Base-by-base conservation (phyloP, 2,797 vertebrate genomes). In the Chloroceryle inda region DNA sequence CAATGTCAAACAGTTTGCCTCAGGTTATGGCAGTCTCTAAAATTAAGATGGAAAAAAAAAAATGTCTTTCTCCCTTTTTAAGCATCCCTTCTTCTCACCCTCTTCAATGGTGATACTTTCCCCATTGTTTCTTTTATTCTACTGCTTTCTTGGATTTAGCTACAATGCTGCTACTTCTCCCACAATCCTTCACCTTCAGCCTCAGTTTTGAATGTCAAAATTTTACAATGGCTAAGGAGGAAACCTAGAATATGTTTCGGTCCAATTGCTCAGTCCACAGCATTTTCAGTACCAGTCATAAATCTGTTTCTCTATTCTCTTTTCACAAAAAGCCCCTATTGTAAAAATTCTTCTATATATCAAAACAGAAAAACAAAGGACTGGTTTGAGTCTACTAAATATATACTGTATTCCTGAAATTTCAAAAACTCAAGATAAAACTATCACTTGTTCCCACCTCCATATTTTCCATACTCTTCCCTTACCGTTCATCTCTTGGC, bases 11-110 rank as follows among this genome's bases (percentile, higher is more conserved):
- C 38, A 93, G 78, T 95, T 97, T 96, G 94, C 91, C 91, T 96
- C 66, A 80, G 94, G 96, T 97, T 95, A 95, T 35, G 29, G 89
- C 44, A 90, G 44, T 92, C 78, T 96, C 69, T 93, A 95, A 96
- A 97, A 97, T 96, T 91, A 97, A 97, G 96, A 96, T 31, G 37
- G 66, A 71, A 84, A 96, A 96, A 95, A 95, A 91, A 88, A 45
- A 71, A 37, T 81, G n/a, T 90, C 61, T 92, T 94, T 89, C 69
- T 91, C 66, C 6, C 3, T 96, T 94, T 94, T 77, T 19, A 26
- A 91, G 52, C 21, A 38, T 31, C 47, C 63, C 96, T 96, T 95
- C 52, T 89, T 89, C 52, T 69, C 71, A 92, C 50, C 15, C 69
- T 91, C 77, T 89, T 94, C 13, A 21, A 20, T 66, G 26, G 78